Evolutionary conservation across 2,113 vertebrate species (phyloP).

Genomic region (Albula goreensis): DNA sequence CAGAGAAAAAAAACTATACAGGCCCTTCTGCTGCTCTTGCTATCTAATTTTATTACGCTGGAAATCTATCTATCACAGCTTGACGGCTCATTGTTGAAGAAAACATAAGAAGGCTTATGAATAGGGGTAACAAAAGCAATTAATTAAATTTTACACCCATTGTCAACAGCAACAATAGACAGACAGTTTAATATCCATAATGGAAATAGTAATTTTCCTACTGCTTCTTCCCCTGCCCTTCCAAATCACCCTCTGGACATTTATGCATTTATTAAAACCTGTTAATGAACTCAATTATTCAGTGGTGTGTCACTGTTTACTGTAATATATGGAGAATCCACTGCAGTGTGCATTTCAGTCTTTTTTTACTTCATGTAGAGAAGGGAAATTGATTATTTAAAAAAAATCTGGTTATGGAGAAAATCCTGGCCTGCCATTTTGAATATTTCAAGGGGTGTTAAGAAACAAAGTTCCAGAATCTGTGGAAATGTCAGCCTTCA

Average conservation of each 20-base stretch:
- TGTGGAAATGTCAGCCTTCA: neutral
- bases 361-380: neutral
- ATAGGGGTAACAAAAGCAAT: slow-evolving; percentile 14
- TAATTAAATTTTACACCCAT: slow-evolving; percentile 25
- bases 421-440: neutral
- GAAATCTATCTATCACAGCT: slow-evolving; percentile 12
- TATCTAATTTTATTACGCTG: slow-evolving; percentile 13
- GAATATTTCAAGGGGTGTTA: neutral
- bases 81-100: slow-evolving; percentile 11
- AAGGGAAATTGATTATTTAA: neutral
- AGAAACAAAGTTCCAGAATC: neutral
- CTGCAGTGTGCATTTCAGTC: neutral
- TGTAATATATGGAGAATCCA: slow-evolving; percentile 6
- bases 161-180: slow-evolving; percentile 16
- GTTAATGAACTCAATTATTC: slow-evolving; percentile 22
- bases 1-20: neutral
- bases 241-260: neutral
- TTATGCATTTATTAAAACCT: slow-evolving; percentile 6
- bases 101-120: neutral
- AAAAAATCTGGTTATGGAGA: neutral
- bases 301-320: slow-evolving; percentile 4
- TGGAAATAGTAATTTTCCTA: slow-evolving; percentile 6
- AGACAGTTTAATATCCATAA: slow-evolving; percentile 12
- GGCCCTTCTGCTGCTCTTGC: slow-evolving; percentile 1
- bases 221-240: neutral